These are phyloP conservation scores for Epiblema foenella DNA, from an alignment of 2,888 invertebrate species.

Conservation along the genomic window DNA sequence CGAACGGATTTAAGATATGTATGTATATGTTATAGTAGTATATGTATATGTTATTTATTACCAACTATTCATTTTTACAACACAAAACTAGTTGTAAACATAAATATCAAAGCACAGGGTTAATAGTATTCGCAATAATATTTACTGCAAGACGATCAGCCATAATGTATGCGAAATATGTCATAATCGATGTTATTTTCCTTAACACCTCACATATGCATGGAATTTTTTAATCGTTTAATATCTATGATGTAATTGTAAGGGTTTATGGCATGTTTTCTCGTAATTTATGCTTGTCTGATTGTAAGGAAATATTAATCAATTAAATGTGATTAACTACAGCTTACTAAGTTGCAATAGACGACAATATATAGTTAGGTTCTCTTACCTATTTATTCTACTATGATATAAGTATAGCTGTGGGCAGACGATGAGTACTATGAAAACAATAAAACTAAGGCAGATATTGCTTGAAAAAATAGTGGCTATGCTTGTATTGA, in stretches of 20 bases:
- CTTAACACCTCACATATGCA: constrained; percentile 24
- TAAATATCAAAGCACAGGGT: neutral
- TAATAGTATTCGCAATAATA: neutral
- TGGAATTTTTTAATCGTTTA: constrained; percentile 20
- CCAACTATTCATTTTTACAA: neutral
- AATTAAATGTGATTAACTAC: constrained; percentile 8
- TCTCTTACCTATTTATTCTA: too few relatives aligned
- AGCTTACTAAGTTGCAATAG: neutral
- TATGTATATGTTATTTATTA: too few relatives aligned
- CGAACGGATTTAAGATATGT: neutral
- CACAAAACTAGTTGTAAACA: neutral
- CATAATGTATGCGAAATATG: constrained; percentile 10
- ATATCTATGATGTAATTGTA: constrained; percentile 19
- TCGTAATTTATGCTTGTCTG: constrained; percentile 12
- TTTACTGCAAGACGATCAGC: neutral
- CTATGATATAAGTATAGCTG: too few relatives aligned
- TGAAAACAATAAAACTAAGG: too few relatives aligned
- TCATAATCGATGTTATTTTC: constrained; percentile 17
- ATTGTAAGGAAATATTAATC: constrained; percentile 16
- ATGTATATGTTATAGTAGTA: too few relatives aligned
- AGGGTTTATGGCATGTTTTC: constrained; percentile 1
- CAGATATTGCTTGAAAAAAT: too few relatives aligned
- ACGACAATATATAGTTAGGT: neutral
- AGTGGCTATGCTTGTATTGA: too few relatives aligned
- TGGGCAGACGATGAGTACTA: too few relatives aligned